phyloP scores from a whole-genome alignment of 2,888 invertebrate genomes.

The Drosophila macrospina region DNA sequence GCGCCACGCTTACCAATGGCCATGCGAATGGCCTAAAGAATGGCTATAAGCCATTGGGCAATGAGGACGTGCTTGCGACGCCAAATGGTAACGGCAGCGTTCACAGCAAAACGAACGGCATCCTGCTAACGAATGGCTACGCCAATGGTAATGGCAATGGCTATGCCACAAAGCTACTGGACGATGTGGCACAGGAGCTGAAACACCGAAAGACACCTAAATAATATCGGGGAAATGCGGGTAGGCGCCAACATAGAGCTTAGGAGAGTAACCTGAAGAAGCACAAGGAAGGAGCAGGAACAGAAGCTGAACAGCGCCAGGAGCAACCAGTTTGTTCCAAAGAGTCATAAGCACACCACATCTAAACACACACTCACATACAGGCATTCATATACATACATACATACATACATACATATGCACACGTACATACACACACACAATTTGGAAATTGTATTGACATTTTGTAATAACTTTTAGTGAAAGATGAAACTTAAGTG shows the following conservation, averaged over 20 bases:
- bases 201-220: conserved; percentile 85
- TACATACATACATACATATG: conserved; percentile 33
- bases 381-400: conserved; percentile 30
- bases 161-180: conserved; percentile 71
- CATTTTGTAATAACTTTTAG: conserved; percentile 29
- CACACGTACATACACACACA: conserved; percentile 33
- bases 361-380: conserved; percentile 30
- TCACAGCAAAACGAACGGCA: conserved; percentile 70
- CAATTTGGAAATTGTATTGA: conserved; percentile 34
- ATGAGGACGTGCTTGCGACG: conserved; percentile 50
- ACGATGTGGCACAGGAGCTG: conserved; percentile 80
- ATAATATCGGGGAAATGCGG: conserved; percentile 83
- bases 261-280: conserved; percentile 31
- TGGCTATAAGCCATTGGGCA: conserved; percentile 70
- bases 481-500: conserved; percentile 19
- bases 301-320: conserved; percentile 55
- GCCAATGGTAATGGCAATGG: conserved; percentile 58
- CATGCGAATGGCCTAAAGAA: conserved; percentile 78
- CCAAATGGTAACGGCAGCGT: conserved; percentile 68
- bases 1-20: conserved; percentile 64
- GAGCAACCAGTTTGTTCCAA: conserved; percentile 56
- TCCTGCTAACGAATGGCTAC: conserved; percentile 78
- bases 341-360: conserved; percentile 55
- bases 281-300: not conserved
- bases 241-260: conserved; percentile 68